Percentiles rank a stretch among this genome's conserved stretches.
These are phyloP conservation scores for Jaculus jaculus DNA, from an alignment of 2,113 vertebrate species.

Conservation along the genomic window DNA sequence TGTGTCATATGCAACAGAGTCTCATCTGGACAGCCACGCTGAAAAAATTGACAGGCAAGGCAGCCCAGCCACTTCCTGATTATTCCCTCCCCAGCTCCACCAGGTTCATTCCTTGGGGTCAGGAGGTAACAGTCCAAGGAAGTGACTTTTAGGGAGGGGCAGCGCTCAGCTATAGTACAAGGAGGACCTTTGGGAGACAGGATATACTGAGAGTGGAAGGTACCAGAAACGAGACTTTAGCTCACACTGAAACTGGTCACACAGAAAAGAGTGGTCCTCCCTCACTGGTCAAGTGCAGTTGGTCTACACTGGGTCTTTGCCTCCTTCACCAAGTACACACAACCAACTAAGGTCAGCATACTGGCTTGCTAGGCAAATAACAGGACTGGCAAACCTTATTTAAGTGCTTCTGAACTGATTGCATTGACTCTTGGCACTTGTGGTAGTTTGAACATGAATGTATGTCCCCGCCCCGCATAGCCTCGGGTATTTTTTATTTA, in stretches of 20 bases:
- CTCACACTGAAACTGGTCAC: background rate
- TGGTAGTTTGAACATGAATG: too few relatives aligned
- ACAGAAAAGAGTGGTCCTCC: background rate
- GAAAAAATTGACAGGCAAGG: background rate
- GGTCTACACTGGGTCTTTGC: too few relatives aligned
- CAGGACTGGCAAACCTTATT: background rate
- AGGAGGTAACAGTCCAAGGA: background rate
- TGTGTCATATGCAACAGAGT: background rate
- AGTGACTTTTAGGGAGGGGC: background rate
- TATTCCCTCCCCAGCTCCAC: background rate
- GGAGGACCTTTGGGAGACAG: background rate
- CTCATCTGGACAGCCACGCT: background rate
- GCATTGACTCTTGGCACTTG: too few relatives aligned
- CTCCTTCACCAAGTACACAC: too few relatives aligned
- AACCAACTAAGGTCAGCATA: background rate
- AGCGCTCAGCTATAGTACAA: background rate
- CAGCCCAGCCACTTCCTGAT: background rate
- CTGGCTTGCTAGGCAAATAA: background rate
- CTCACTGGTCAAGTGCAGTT: background rate
- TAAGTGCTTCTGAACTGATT: too few relatives aligned
- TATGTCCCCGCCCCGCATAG: too few relatives aligned
- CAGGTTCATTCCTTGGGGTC: background rate
- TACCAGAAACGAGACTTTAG: background rate
- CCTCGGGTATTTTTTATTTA: too few relatives aligned
- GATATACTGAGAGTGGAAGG: background rate